Evolutionary conservation across 1,140 invertebrate genomes (phyloP).

Genomic region (Drosophila lacteicornis): DNA sequence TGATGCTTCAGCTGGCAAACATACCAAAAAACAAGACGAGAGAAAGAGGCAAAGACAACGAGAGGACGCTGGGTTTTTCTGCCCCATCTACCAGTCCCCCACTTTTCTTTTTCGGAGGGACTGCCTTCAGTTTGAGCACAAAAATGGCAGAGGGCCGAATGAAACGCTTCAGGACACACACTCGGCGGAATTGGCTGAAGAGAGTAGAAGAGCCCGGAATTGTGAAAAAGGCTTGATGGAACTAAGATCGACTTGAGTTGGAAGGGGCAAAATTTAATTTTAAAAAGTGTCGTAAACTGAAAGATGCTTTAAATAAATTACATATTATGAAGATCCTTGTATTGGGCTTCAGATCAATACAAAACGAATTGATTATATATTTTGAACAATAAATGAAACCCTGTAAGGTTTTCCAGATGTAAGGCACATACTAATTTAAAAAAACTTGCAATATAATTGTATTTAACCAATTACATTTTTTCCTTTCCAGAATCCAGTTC

Average conservation of each 20-base stretch:
- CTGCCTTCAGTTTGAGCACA: conserved; percentile 46
- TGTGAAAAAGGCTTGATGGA: conserved; percentile 5
- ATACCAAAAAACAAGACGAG: conserved; percentile 46
- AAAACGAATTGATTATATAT: too few relatives aligned
- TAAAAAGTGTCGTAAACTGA: conserved; percentile 8
- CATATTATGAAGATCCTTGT: background rate
- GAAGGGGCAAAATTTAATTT: conserved; percentile 17
- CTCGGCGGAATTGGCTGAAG: conserved; percentile 54
- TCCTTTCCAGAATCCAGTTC: conserved; percentile 47
- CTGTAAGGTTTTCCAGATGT: too few relatives aligned
- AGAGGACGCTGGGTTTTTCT: conserved; percentile 23
- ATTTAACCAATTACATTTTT: conserved; percentile 12
- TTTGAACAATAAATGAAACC: too few relatives aligned
- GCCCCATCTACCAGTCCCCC: background rate
- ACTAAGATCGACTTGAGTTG: conserved; percentile 10
- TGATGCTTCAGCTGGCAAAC: conserved; percentile 48
- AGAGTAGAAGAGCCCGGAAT: conserved; percentile 25
- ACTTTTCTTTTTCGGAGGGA: conserved; percentile 22
- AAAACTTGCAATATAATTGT: conserved; percentile 5
- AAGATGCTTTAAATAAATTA: background rate
- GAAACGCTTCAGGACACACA: conserved; percentile 24
- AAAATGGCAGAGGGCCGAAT: conserved; percentile 50
- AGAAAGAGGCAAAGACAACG: conserved; percentile 12
- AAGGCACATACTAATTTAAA: too few relatives aligned
- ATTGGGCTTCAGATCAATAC: background rate